Evolutionary conservation across 2,888 invertebrate species (phyloP).

Genomic region (Drosophila tanythrix): DNA sequence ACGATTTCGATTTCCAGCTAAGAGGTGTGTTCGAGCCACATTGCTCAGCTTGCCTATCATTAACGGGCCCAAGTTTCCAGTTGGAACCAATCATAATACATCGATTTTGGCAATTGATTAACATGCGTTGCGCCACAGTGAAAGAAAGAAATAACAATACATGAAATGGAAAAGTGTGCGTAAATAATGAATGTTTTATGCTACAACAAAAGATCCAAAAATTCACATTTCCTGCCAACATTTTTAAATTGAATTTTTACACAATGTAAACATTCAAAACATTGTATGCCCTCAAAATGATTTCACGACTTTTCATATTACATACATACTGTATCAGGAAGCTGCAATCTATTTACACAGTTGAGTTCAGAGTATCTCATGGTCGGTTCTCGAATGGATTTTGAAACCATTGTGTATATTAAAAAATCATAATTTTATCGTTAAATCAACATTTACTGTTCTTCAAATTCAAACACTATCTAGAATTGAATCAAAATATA

Average conservation of each 20-base stretch:
- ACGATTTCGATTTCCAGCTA: constrained; percentile 68
- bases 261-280: background rate
- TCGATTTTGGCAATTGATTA: constrained; percentile 22
- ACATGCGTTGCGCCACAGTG: constrained; percentile 13
- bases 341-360: background rate
- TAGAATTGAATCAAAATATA: constrained; percentile 21
- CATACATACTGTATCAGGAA: background rate
- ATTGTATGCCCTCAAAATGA: background rate
- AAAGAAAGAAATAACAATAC: background rate
- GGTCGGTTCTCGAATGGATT: background rate
- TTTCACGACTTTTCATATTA: background rate
- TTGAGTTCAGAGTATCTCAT: background rate
- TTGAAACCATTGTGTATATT: background rate
- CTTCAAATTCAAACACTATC: background rate
- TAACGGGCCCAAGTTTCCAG: constrained; percentile 20
- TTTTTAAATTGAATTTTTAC: background rate
- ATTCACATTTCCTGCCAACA: background rate
- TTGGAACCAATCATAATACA: constrained; percentile 29
- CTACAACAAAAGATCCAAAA: background rate
- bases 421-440: background rate
- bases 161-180: background rate
- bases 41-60: constrained; percentile 54
- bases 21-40: constrained; percentile 45
- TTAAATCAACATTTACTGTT: background rate
- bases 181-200: background rate